Base-by-base conservation (phyloP, 2,797 vertebrate species). In the Lutjanus argentimaculatus region DNA sequence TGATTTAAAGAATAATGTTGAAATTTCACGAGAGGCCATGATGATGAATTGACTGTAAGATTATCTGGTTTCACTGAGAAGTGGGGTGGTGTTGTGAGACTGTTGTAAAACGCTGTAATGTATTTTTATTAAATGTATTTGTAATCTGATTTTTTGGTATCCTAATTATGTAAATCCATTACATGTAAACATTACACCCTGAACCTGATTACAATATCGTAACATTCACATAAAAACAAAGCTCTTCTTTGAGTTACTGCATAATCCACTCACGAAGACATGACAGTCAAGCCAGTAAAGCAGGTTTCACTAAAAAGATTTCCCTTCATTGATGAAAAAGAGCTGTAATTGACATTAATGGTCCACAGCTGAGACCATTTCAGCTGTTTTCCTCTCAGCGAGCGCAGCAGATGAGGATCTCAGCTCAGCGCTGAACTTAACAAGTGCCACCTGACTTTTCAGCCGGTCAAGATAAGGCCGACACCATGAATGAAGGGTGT, bases 401-500 rank as follows among this genome's bases (percentile, higher is more conserved):
- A 25, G 30, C 4, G 30, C 30, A 36, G 30, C 30, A 36, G 30
- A 36, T 6, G 14, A 19, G 22, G 40, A 51, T 51, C 55, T 58
- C 46, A 57, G 62, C 55, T 46, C 8, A 42, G 13, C 4, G 1
- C 43, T 45, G 53, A 74, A 63, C 21, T n/a, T 43, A 57, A 17
- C 48, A 48, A 59, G 56, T 2, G 43, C 59, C 22, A 13, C 56
- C 46, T 15, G 45, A 76, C 73, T 80, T 36, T 80, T 80, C 77
- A 77, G 63, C 53, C n/a, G 1, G 25, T 19, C 45, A 51, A 72
- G 79, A 77, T 77, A 43, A 73, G 67, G 46, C 51, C 51, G 43
- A 52, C n/a, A 14, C 22, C 42, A 22, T 74, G 77, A 88, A 83
- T 74, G 73, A 71, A 77, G 84, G 88, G 85, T 77, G 81, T 82